Conservation (phyloP, 2,113 vertebrate species). For the Phoenicopterus ruber region DNA sequence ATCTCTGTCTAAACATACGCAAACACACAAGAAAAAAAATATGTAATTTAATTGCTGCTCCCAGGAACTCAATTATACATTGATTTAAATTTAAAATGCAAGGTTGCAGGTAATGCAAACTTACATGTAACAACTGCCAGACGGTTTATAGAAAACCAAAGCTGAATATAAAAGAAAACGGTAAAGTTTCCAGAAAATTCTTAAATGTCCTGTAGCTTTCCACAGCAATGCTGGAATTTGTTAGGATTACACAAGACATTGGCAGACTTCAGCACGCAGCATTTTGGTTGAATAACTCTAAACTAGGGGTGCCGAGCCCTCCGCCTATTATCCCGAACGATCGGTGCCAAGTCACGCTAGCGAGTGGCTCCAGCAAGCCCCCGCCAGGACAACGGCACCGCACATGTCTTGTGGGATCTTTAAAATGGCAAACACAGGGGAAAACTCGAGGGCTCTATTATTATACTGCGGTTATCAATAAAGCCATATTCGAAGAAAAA, state of each 20-base stretch:
- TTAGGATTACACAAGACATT: neutral
- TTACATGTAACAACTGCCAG: neutral
- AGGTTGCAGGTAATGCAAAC: neutral
- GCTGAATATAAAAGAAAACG: neutral
- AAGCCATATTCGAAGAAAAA: neutral
- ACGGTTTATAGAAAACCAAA: neutral
- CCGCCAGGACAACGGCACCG: fast-evolving
- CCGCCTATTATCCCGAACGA: fast-evolving
- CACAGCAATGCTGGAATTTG: neutral
- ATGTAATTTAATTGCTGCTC: neutral
- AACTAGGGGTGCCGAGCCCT: neutral
- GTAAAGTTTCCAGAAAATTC: neutral
- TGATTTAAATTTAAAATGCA: neutral
- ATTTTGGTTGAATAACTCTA: neutral
- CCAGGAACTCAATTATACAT: neutral
- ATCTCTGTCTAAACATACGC: neutral
- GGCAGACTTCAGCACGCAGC: neutral
- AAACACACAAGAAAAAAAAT: neutral
- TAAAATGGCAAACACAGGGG: neutral
- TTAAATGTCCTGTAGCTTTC: neutral
- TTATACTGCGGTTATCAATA: fast-evolving
- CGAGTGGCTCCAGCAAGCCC: neutral
- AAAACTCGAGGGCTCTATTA: neutral
- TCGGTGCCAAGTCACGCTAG: neutral
- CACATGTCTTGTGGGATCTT: neutral